Percentiles rank a stretch among this genome's conserved stretches.
Conservation (phyloP, 2,888 invertebrate genomes). For the Theodoxus fluviatilis region DNA sequence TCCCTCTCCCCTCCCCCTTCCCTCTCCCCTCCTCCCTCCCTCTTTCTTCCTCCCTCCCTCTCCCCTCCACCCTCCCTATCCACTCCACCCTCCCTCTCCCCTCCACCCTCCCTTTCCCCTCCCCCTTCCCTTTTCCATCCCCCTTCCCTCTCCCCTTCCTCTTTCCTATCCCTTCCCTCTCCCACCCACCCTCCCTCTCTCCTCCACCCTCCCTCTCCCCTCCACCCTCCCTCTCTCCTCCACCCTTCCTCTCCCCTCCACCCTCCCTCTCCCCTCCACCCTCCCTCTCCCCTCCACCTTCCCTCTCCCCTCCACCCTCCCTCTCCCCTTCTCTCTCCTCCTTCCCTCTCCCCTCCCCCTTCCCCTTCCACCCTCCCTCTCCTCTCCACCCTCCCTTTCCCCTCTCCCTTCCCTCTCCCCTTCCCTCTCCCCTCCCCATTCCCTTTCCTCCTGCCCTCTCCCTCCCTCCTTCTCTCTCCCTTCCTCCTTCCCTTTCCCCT, state of each 20-base stretch:
- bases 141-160: not conserved
- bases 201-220: not conserved
- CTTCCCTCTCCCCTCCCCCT: not conserved
- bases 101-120: not conserved
- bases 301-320: slow-evolving; percentile 1
- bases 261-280: not conserved
- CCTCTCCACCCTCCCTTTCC: not conserved
- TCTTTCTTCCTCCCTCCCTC: not conserved
- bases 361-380: slow-evolving; percentile 1
- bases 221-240: slow-evolving; percentile 20
- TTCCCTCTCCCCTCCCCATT: not conserved
- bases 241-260: not conserved
- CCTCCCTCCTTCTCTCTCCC: not conserved
- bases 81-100: not conserved
- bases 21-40: slow-evolving; percentile 14
- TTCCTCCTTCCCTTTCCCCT: slow-evolving; percentile 7
- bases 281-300: not conserved
- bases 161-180: not conserved
- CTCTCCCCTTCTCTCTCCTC: slow-evolving; percentile 22
- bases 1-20: too few species aligned
- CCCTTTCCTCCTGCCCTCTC: not conserved
- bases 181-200: not conserved
- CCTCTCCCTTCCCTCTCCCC: not conserved
- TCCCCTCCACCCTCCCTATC: slow-evolving; percentile 23
- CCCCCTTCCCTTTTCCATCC: not conserved